Evolutionary conservation across 53 echinoderm and acorn worm species (phyloP), one percentile per base, ranked within the genome.

Genomic region (Patiria pectinifera): DNA sequence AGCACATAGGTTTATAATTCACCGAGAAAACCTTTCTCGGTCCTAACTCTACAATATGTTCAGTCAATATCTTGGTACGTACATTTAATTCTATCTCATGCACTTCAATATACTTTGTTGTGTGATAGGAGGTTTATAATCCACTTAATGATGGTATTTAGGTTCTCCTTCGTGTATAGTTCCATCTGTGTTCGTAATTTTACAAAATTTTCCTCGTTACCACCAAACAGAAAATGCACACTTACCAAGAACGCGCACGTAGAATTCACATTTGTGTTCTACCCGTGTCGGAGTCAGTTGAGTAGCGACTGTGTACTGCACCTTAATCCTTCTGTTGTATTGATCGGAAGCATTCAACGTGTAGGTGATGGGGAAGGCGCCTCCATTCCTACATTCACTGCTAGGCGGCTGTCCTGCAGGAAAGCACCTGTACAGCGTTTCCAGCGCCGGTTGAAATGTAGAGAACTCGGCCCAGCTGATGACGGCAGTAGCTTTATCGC

Each of bases 201-300:
- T 35, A 35, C 35, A 35, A 35, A 35, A 35, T 35, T 35, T 35
- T 35, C 1, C 35, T 0, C 35, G 35, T 35, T 35, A 35, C 35
- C 35, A 35, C 35, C 35, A 35, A 35, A 0, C 35, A 35, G 23
- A 23, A 25, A 59, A 35, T 0, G 35, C 11, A 87, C 35, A 22
- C 87, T 87, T 35, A 87, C 87, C 87, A 22, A 59, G 44, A 35
- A 87, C 87, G 0, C 87, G 76, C 47, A 87, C 1, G 25, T 87
- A 87, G 59, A 87, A 87, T 21, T 59, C 60, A 49, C 87, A 87
- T 0, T 74, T 18, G 21, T 25, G 22, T 49, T 3, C 15, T 0
- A 53, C 43, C 6, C 15, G 14, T 0, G 48, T 2, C 2, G 71
- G 72, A 3, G 21, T 0, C 2, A 21, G 1, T 16, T 14, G 13